Base-by-base conservation (phyloP, 2,888 invertebrate genomes). In the Andrena chrysosceles region DNA sequence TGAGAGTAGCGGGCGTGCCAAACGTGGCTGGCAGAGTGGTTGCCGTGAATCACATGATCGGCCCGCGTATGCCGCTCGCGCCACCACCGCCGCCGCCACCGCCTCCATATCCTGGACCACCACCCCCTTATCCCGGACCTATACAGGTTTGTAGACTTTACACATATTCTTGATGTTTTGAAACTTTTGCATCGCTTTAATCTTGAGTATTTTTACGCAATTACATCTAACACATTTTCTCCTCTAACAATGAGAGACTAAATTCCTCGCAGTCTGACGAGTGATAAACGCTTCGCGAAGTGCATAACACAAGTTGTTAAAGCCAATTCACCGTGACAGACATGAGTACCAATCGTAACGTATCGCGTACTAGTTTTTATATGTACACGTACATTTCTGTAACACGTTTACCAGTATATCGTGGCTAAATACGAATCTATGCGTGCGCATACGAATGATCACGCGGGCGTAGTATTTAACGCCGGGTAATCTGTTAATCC, bases 21-120 rank as follows among this genome's bases (percentile, higher is more conserved):
- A 94, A 94, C 69, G 93, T 94, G 62, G 90, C 94, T 2, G 94
- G 95, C 2, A 91, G 94, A 85, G 93, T 93, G 7, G 93, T 94
- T 2, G 90, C 93, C 6, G 93, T 93, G 0, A 92, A 93, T 85
- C 93, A 93, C 48, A 93, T 94, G 93, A 90, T 93, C 75, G 93
- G 93, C 8, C 93, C 94, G 16, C 92, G 94, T 83, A 93, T 94
- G 93, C 93, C 94, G 2, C 87, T 94, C 42, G 93, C 93, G 5
- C 93, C 94, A 33, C 95, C 95, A 0, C 95, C 96, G 10, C 96
- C 96, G 35, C 97, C 97, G 2, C 97, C 97, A 72, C 97, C 97
- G 42, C 96, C 96, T 29, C 96, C 96, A 66, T 96, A 96, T 6
- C 96, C 96, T 20, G 96, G 96, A n/a, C 96, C 96, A 20, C 96